Conservation (phyloP, 2,888 invertebrate genomes). For the Tubulanus polymorphus region DNA sequence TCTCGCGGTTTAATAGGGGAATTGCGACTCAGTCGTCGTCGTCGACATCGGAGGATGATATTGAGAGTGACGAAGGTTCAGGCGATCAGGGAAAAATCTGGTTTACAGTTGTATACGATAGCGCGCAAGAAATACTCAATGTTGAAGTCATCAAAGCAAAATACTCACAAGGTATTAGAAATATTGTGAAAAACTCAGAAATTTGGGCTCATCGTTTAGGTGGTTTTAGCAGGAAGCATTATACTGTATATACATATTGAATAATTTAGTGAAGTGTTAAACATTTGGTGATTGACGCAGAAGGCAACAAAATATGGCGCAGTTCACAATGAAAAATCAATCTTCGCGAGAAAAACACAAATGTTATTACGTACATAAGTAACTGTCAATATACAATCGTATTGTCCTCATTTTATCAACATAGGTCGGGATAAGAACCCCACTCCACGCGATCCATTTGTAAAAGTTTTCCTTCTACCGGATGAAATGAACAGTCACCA, state of each 20-base stretch:
- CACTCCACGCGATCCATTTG: slow-evolving; percentile 45
- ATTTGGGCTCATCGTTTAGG: too few relatives aligned
- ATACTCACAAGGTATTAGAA: slow-evolving; percentile 29
- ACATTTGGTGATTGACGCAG: too few relatives aligned
- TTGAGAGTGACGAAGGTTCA: too few relatives aligned
- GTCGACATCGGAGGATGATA: too few relatives aligned
- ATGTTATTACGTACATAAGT: not conserved
- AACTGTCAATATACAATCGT: not conserved
- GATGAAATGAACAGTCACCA: slow-evolving; percentile 40
- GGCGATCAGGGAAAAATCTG: slow-evolving; percentile 30
- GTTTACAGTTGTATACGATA: slow-evolving; percentile 35
- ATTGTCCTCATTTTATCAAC: not conserved
- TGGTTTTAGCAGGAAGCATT: too few relatives aligned
- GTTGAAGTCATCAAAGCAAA: slow-evolving; percentile 40
- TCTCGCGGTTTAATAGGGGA: too few relatives aligned
- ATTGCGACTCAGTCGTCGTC: too few relatives aligned
- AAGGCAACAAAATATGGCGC: too few relatives aligned
- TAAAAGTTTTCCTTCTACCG: slow-evolving; percentile 46
- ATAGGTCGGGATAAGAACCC: slow-evolving; percentile 30
- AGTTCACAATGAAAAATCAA: too few relatives aligned
- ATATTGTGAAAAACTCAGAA: too few relatives aligned
- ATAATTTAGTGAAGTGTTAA: too few relatives aligned
- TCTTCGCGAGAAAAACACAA: too few relatives aligned
- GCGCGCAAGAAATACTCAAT: slow-evolving; percentile 27
- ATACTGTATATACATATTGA: not conserved